A percentile compares a stretch with the other conserved stretches of the same genome.
phyloP scores from a whole-genome alignment of 2,113 vertebrate species.

The Ornithorhynchus anatinus region DNA sequence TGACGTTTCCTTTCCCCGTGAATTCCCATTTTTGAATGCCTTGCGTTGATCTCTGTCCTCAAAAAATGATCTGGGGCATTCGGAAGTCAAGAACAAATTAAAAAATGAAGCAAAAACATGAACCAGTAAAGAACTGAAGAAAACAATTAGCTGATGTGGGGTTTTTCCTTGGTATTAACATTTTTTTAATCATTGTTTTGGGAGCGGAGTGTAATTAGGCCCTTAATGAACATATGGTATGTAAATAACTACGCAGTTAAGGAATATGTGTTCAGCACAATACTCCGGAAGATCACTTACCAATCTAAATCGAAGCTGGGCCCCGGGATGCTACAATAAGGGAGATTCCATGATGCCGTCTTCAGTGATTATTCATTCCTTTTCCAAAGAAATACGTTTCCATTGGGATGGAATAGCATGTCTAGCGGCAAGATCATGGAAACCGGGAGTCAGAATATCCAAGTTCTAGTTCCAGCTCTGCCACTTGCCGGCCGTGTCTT shows the following conservation, averaged over 20 bases:
- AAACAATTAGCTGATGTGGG: conserved; percentile 50
- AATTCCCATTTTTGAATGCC: not conserved
- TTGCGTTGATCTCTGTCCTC: conserved; percentile 29
- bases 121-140: conserved; percentile 49
- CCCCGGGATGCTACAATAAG: conserved; percentile 23
- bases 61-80: conserved; percentile 28
- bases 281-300: conserved; percentile 35
- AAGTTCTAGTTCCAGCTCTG: no score
- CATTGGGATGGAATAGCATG: not conserved
- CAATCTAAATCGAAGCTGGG: conserved; percentile 50
- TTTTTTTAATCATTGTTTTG: conserved; percentile 20
- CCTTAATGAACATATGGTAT: conserved; percentile 41
- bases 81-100: conserved; percentile 40
- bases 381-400: rapidly evolving
- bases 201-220: conserved; percentile 44
- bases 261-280: conserved; percentile 23
- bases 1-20: not conserved
- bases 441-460: no score
- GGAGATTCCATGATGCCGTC: rapidly evolving
- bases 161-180: not conserved
- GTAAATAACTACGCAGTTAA: conserved; percentile 3
- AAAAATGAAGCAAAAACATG: conserved; percentile 42
- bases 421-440: no score
- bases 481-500: no score
- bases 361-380: rapidly evolving